Evolutionary conservation across 1,140 invertebrate species (phyloP).

Genomic region (Nebria ingens): DNA sequence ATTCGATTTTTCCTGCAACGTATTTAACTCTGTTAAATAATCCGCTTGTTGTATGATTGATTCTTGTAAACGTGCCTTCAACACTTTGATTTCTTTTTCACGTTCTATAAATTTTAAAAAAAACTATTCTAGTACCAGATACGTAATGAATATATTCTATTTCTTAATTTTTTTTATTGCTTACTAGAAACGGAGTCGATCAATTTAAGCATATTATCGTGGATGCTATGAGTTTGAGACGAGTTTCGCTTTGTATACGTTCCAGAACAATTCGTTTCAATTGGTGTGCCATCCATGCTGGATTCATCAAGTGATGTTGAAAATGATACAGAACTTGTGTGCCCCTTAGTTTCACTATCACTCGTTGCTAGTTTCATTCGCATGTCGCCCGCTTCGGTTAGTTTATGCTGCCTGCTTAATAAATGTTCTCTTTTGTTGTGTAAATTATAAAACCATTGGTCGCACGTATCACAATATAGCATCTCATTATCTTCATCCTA

Average conservation of each 20-base stretch:
- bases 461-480: conserved; percentile 45
- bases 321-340: conserved; percentile 19
- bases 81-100: conserved; percentile 28
- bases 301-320: conserved; percentile 34
- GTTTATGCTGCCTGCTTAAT: conserved; percentile 43
- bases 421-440: conserved; percentile 50
- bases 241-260: neutral
- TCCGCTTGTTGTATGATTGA: conserved; percentile 22
- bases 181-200: conserved; percentile 28
- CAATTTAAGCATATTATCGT: conserved; percentile 30
- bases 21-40: conserved; percentile 23
- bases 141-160: conserved; percentile 10
- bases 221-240: conserved; percentile 16
- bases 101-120: conserved; percentile 23
- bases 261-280: conserved; percentile 13
- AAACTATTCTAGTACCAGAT: neutral
- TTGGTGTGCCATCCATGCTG: conserved; percentile 29
- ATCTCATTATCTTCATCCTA: conserved; percentile 45
- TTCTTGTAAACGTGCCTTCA: conserved; percentile 25
- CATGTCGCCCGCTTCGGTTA: conserved; percentile 33
- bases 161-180: conserved; percentile 13
- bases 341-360: conserved; percentile 16
- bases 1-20: conserved; percentile 26
- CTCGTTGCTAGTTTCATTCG: conserved; percentile 23
- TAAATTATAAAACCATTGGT: conserved; percentile 45